phyloP scores from a whole-genome alignment of 2,113 vertebrate species.

The Paradisaea rubra region DNA sequence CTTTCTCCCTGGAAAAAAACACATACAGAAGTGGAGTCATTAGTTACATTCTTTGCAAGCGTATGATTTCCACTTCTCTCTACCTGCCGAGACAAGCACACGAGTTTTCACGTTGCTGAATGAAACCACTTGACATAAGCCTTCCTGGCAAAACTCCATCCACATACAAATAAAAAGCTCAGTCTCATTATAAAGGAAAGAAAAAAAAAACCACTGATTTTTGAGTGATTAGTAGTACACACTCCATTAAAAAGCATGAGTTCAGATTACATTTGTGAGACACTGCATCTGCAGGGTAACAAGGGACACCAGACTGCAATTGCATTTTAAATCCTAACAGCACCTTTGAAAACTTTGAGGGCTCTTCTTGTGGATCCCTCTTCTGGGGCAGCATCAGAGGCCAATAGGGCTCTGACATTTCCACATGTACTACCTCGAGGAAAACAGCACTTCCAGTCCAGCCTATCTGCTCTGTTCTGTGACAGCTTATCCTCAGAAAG shows the following conservation, averaged over 20 bases:
- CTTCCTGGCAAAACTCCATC: conserved; percentile 40
- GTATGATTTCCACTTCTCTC: not conserved
- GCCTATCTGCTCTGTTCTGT: not conserved
- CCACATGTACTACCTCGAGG: not conserved
- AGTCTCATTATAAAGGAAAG: not conserved
- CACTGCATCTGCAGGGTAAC: not conserved
- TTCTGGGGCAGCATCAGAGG: not conserved
- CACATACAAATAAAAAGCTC: not conserved
- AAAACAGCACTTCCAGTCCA: not conserved
- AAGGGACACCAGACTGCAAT: not conserved
- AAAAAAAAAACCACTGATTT: not conserved
- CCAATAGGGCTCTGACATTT: not conserved
- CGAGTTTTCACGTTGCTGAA: not conserved
- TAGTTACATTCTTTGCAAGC: conserved; percentile 3
- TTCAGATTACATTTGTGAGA: not conserved
- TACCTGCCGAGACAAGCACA: conserved; percentile 43
- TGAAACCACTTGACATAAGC: conserved; percentile 48
- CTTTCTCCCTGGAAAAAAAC: not conserved
- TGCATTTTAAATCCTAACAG: not conserved
- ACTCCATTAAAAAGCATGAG: not conserved
- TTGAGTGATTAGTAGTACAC: not conserved
- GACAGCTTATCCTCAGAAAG: not conserved
- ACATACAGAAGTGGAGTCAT: not conserved
- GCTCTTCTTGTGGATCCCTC: not conserved
- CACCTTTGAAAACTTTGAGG: not conserved